Conservation (phyloP, 92 coral and sea anemone genomes). For the Palythoa grandiflora region DNA sequence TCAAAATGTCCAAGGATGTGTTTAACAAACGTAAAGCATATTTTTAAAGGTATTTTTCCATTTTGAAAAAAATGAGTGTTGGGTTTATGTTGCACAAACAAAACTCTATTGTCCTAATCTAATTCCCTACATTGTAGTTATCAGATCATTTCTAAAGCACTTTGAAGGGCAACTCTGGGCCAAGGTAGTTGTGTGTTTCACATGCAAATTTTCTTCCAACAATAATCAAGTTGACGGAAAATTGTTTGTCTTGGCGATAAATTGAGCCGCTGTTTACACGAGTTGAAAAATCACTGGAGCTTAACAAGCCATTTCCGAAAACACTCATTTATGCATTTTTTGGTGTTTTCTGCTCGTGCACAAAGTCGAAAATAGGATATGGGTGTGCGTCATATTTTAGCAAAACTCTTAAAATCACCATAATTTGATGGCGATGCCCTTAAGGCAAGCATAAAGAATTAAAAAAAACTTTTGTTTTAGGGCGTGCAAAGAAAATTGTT, state of each 20-base stretch:
- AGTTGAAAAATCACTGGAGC: background rate
- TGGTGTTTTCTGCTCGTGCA: background rate
- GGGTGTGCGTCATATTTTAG: background rate
- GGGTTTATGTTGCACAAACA: conserved; percentile 17
- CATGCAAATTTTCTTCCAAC: conserved; percentile 35
- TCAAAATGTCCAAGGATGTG: background rate
- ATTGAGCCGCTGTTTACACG: conserved; percentile 30
- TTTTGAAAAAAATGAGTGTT: background rate
- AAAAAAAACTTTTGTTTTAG: background rate
- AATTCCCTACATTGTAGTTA: conserved; percentile 15
- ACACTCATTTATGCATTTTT: background rate
- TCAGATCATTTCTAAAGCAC: background rate
- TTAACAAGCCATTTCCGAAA: background rate
- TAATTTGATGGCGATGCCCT: conserved; percentile 3
- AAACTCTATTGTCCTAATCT: conserved; percentile 1
- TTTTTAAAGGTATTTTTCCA: background rate
- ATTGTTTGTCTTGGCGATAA: conserved; percentile 44
- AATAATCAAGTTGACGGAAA: conserved; percentile 15
- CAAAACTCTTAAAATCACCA: background rate
- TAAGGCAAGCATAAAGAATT: background rate
- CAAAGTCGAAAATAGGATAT: background rate
- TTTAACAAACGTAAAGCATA: background rate
- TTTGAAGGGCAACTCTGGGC: conserved; percentile 4
- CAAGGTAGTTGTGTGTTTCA: conserved; percentile 6
- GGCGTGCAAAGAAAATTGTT: conserved; percentile 2